Evolutionary conservation across 2,888 invertebrate species (phyloP), one percentile per base, ranked within the genome.

Genomic region (Hydrotaea cyrtoneurina): DNA sequence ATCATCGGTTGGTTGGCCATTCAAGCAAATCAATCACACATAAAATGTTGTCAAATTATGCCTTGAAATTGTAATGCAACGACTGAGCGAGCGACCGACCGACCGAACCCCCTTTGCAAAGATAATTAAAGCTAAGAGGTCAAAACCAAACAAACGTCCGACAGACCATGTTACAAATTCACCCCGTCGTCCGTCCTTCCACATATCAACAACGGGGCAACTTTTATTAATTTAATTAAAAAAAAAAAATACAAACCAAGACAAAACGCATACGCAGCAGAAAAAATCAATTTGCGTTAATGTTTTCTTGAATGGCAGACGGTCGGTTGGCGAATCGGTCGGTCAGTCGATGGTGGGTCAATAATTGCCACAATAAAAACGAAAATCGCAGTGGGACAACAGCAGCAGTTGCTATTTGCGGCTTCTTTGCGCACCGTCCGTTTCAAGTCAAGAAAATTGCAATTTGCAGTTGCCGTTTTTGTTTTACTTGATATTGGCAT

Each of bases 171-270:
- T 62, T 62, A 62, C 62, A 31, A 62, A 62, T 62, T 19, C 62
- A 36, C 62, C 36, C n/a, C n/a, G 31, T 36, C 31, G 50, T 50
- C 50, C 50, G n/a, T 43, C 43, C 43, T 10, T 15, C 13, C 10
- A 13, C 15, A 43, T 15, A 50, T 13, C 50, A 50, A 13, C 36
- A n/a, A n/a, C n/a, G n/a, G 36, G 23, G 62, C 17, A 76, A 50
- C 31, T 64, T 21, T 83, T 76, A 55, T 64, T 80, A 82, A 82
- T 82, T 85, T 55, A 85, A 85, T 82, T 82, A 80, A 79, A 82
- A 46, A 80, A 79, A 72, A 79, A 39, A 7, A 31, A 31, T 2
- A 31, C 2, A 2, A 31, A 31, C 31, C 31, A 7, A 46, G 64
- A 43, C 43, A 66, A 31, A 31, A 15, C 21, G 69, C 39, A 66